A percentile compares a stretch with the other conserved stretches of the same genome.
Evolutionary conservation across 2,113 vertebrate genomes (phyloP).

Genomic region (Coptodon bakossiorum): DNA sequence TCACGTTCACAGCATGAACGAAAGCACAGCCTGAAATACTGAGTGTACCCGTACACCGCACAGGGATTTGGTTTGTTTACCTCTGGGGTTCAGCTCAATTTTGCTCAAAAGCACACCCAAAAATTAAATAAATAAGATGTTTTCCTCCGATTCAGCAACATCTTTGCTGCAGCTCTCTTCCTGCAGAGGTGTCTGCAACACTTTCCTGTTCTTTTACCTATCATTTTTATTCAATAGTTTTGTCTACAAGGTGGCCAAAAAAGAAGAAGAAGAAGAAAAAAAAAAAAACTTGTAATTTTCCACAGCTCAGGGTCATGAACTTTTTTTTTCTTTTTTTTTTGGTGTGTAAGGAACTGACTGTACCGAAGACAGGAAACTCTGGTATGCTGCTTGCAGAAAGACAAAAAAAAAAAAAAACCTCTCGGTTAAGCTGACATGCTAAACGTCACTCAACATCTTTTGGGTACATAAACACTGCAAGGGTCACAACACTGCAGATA

Average conservation of each 20-base stretch:
- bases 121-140: neutral
- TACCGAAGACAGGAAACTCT: neutral
- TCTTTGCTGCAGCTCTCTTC: neutral
- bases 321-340: neutral
- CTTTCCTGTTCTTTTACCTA: neutral
- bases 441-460: neutral
- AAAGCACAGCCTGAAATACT: neutral
- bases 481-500: neutral
- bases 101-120: neutral
- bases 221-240: neutral
- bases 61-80: neutral
- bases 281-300: neutral
- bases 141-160: neutral
- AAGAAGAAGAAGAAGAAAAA: neutral
- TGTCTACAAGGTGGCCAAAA: neutral
- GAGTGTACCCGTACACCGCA: neutral
- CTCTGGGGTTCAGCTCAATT: neutral
- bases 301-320: neutral
- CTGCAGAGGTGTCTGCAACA: neutral
- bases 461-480: neutral
- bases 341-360: neutral
- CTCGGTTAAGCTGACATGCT: neutral
- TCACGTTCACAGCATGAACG: neutral
- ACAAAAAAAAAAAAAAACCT: neutral
- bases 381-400: neutral